Evolutionary conservation across 2,888 invertebrate species (phyloP).

Genomic region (Phlogophora meticulosa): DNA sequence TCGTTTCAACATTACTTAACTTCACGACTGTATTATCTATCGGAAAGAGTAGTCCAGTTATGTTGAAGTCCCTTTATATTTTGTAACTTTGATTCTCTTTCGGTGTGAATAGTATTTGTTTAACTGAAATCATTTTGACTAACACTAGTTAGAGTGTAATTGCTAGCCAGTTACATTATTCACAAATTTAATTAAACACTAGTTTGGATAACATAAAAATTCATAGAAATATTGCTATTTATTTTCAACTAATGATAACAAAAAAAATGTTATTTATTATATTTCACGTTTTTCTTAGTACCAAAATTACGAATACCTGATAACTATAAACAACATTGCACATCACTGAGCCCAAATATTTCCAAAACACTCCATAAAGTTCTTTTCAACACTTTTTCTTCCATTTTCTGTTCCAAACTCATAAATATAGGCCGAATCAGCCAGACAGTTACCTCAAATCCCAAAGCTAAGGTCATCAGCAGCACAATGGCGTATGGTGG

Average conservation of each 20-base stretch:
- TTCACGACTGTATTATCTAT: too few species aligned
- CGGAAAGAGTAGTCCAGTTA: too few species aligned
- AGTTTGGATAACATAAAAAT: too few species aligned
- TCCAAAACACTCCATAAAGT: fast-evolving
- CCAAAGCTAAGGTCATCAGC: slow-evolving; percentile 78
- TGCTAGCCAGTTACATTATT: too few species aligned
- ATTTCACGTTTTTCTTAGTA: too few species aligned
- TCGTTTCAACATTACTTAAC: not conserved
- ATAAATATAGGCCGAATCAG: slow-evolving; percentile 51
- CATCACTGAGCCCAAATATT: not conserved
- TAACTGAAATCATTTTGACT: not conserved
- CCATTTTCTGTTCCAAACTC: not conserved
- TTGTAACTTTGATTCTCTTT: too few species aligned
- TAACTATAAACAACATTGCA: not conserved
- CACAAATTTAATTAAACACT: too few species aligned
- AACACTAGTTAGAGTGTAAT: too few species aligned
- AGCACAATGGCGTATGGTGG: slow-evolving; percentile 75
- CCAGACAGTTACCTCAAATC: slow-evolving; percentile 45
- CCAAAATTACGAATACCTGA: too few species aligned
- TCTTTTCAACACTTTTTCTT: not conserved
- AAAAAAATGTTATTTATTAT: not conserved
- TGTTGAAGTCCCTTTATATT: too few species aligned
- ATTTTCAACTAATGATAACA: too few species aligned
- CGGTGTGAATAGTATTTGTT: too few species aligned
- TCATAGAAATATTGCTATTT: not conserved